Base-by-base conservation (phyloP, 2,797 vertebrate species). In the Eulemur rubriventer region DNA sequence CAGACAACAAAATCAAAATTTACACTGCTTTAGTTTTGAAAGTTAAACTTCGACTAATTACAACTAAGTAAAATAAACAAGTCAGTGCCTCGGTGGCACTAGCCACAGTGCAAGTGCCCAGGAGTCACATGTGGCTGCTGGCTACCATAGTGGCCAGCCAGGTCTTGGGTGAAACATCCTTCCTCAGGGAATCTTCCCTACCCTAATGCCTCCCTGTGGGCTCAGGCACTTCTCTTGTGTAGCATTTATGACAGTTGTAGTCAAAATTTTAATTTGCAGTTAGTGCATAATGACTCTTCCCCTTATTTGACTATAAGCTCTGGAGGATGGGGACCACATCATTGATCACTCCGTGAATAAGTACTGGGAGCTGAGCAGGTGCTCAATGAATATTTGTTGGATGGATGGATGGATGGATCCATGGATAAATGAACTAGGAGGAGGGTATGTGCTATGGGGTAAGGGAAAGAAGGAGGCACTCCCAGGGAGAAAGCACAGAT, bases 11-110 rank as follows among this genome's bases (percentile, higher is more conserved):
- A 10, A 22, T 38, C 46, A 76, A 28, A 16, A 24, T 61, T 65
- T 28, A n/a, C 7, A 30, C 30, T 67, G 63, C 26, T 91, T 86
- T 22, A 30, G 33, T 83, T 90, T 92, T 80, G 24, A 70, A 76
- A 18, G 17, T 50, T 46, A 16, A 79, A 50, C 70, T 89, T 48
- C 28, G 52, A 33, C 65, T 65, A 70, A 63, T 35, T 85, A 70
- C 63, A 65, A 65, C n/a, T n/a, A 65, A 65, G 33, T n/a, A 65
- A 65, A 72, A 73, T 41, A 12, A 67, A 28, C 61, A 75, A 30
- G 1, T 75, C 43, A 38, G 4, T 61, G 76, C n/a, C 52, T 72
- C 10, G 0, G 13, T 24, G 59, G 48, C 3, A 33, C 38, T 43
- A 18, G 26, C 30, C 26, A 33, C 24, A 7, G 43, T 78, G 50